A percentile compares a stretch with the other conserved stretches of the same genome.
phyloP scores from a whole-genome alignment of 2,113 vertebrate genomes.

The Elephas maximus region DNA sequence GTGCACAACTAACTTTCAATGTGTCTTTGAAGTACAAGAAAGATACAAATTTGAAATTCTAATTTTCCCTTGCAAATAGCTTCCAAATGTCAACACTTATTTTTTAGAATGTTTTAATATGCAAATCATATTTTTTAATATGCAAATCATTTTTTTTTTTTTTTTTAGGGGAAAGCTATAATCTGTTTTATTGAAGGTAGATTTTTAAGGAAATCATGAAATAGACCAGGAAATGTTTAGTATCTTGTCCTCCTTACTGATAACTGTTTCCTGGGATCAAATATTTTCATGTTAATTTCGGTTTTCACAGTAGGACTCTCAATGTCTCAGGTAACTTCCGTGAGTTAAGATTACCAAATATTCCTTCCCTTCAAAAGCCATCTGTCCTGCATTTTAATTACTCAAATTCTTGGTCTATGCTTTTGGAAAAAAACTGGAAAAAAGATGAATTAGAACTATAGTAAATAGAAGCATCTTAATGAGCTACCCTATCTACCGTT shows the following conservation, averaged over 20 bases:
- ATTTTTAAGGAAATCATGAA: constrained; percentile 16
- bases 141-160: too few relatives aligned
- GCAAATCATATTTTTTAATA: background rate
- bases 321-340: background rate
- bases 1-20: background rate
- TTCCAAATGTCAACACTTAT: constrained; percentile 19
- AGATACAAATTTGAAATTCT: constrained; percentile 43
- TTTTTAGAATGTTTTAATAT: constrained; percentile 35
- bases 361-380: background rate
- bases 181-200: background rate
- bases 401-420: background rate
- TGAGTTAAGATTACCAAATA: background rate
- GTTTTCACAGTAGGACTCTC: background rate
- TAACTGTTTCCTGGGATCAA: background rate
- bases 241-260: background rate
- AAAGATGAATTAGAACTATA: background rate
- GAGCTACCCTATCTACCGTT: background rate
- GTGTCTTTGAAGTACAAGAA: background rate
- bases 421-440: background rate
- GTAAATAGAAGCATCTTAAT: background rate
- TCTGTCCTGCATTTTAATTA: background rate
- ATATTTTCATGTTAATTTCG: constrained; percentile 21
- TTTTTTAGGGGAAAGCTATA: background rate
- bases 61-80: constrained; percentile 24
- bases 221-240: background rate